A percentile compares a stretch with the other conserved stretches of the same genome.
These are phyloP conservation scores for Nephila pilipes DNA, from an alignment of 1,140 invertebrate species.

Conservation along the genomic window DNA sequence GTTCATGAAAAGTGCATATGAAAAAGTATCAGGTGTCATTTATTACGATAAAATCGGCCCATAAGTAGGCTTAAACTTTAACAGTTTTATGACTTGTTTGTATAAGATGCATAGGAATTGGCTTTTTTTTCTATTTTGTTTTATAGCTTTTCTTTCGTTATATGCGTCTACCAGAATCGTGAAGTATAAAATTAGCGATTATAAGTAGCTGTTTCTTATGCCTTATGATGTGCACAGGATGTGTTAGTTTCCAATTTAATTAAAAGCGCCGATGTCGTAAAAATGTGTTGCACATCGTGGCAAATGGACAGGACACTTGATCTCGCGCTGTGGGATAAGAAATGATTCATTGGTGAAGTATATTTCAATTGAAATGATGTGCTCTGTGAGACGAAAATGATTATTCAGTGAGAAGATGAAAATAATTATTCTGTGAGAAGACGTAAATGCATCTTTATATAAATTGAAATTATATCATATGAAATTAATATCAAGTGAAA, in stretches of 20 bases:
- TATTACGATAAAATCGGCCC: constrained; percentile 52
- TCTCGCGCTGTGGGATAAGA: not conserved
- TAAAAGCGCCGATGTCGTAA: constrained; percentile 14
- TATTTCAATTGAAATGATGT: too few relatives aligned
- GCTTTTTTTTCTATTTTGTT: not conserved
- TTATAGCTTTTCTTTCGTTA: not conserved
- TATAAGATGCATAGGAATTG: not conserved
- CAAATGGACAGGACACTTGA: not conserved
- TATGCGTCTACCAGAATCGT: not conserved
- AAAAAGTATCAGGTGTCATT: constrained; percentile 61
- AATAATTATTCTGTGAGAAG: too few relatives aligned
- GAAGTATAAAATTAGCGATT: constrained; percentile 56
- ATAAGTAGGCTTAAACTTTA: constrained; percentile 52
- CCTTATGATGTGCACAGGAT: not conserved
- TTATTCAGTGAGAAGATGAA: too few relatives aligned
- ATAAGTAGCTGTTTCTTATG: not conserved
- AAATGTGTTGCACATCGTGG: not conserved
- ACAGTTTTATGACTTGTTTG: constrained; percentile 70
- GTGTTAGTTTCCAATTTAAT: constrained; percentile 14
- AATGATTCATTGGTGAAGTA: not conserved
- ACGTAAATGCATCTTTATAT: too few relatives aligned
- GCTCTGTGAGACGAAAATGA: too few relatives aligned
- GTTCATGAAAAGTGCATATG: not conserved
- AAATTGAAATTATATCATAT: too few relatives aligned
- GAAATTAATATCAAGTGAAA: too few relatives aligned